These are phyloP conservation scores for Trachops cirrhosus DNA, from an alignment of 2,797 vertebrate species.

Conservation along the genomic window DNA sequence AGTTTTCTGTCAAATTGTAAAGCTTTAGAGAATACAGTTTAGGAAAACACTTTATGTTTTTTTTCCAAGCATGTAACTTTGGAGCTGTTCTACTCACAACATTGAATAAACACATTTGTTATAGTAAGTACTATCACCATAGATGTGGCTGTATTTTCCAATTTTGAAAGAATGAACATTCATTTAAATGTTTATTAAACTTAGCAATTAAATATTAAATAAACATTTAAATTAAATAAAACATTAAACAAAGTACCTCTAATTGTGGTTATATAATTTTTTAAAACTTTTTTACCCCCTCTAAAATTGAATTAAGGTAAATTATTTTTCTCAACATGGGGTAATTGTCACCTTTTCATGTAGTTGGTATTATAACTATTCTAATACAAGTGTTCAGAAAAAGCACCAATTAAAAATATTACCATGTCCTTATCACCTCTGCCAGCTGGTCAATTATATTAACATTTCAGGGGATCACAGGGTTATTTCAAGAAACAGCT, in stretches of 20 bases:
- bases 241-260: background rate
- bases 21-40: background rate
- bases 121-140: background rate
- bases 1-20: background rate
- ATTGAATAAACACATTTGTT: background rate
- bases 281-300: conserved; percentile 12
- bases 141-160: background rate
- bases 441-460: conserved; percentile 32
- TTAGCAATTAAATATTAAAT: background rate
- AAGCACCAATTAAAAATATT: conserved; percentile 56
- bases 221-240: no score
- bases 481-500: conserved; percentile 41
- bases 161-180: background rate
- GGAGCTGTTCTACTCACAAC: background rate
- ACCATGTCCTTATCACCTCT: conserved; percentile 41
- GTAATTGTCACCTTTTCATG: conserved; percentile 30
- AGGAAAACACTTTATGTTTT: background rate
- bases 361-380: conserved; percentile 22
- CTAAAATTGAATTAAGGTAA: conserved; percentile 10
- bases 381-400: conserved; percentile 13
- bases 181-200: background rate
- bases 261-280: background rate
- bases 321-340: conserved; percentile 31
- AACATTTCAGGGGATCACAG: background rate
- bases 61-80: background rate